Conservation (phyloP, 2,113 vertebrate species). For the Callionymus lyra region DNA sequence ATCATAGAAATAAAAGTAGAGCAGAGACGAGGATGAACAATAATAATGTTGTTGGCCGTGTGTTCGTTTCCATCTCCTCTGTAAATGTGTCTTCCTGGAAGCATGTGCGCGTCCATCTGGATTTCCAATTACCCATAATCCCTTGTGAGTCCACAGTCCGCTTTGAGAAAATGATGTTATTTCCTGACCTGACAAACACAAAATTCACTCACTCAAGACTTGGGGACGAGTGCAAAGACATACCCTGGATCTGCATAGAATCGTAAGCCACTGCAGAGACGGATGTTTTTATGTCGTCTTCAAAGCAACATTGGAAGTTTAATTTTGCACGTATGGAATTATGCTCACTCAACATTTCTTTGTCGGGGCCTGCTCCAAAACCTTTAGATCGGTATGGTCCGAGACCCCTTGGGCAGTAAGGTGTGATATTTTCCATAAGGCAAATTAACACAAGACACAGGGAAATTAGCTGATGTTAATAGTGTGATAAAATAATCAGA, state of each 20-base stretch:
- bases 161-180: conserved; percentile 48
- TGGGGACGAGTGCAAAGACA: no score
- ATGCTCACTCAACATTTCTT: no score
- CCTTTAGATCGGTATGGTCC: no score
- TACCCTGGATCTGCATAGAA: conserved; percentile 13
- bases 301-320: no score
- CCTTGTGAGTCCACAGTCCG: conserved; percentile 35
- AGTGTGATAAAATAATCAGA: no score
- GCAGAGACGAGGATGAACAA: conserved; percentile 22
- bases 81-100: conserved; percentile 47
- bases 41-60: conserved; percentile 25
- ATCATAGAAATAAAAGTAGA: conserved; percentile 19
- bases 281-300: no score
- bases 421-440: no score
- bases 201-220: conserved; percentile 18
- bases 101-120: conserved; percentile 59
- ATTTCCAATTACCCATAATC: conserved; percentile 63
- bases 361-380: no score
- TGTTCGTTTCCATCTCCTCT: conserved; percentile 43
- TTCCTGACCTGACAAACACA: conserved; percentile 54
- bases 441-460: no score
- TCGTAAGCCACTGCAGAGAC: not conserved
- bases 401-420: no score
- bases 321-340: no score
- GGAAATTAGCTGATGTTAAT: no score